These are phyloP conservation scores for Oceanodroma leucorhoa DNA, from an alignment of 2,797 vertebrate species.

Conservation along the genomic window DNA sequence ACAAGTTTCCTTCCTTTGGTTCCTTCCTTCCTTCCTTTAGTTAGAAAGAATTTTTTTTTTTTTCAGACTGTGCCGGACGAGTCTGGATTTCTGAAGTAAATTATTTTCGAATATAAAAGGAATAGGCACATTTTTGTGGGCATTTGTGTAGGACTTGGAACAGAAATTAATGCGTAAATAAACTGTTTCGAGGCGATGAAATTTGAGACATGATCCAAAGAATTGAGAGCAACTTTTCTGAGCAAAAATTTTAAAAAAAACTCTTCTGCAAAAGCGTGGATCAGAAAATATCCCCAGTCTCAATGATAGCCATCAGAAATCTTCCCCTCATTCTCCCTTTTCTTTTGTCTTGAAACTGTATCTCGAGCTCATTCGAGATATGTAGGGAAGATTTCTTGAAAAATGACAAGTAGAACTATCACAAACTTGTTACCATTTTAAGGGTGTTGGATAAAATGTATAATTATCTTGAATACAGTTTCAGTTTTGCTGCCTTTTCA, in stretches of 20 bases:
- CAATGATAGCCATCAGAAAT: neutral
- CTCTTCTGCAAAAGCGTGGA: neutral
- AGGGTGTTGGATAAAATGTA: neutral
- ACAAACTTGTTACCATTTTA: conserved; percentile 13
- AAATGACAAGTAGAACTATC: conserved; percentile 5
- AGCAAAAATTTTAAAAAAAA: neutral
- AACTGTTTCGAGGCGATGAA: neutral
- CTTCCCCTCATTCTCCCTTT: neutral
- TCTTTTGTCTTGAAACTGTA: neutral
- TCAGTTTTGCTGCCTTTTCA: conserved; percentile 14
- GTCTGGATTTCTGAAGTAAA: conserved; percentile 5
- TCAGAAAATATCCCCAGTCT: neutral
- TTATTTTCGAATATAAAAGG: neutral
- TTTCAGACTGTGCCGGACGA: neutral
- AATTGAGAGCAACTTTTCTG: neutral
- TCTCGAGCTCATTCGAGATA: neutral
- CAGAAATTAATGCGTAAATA: neutral
- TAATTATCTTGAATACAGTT: neutral
- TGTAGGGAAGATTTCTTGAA: neutral
- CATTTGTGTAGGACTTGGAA: neutral
- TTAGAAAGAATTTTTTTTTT: neutral
- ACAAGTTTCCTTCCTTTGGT: conserved; percentile 54
- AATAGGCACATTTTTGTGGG: neutral
- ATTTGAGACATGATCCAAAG: neutral
- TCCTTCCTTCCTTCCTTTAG: conserved; percentile 62